Percentiles rank a stretch among this genome's conserved stretches.
These are phyloP conservation scores for Melanostigma gelatinosum DNA, from an alignment of 2,113 vertebrate genomes.

Conservation along the genomic window DNA sequence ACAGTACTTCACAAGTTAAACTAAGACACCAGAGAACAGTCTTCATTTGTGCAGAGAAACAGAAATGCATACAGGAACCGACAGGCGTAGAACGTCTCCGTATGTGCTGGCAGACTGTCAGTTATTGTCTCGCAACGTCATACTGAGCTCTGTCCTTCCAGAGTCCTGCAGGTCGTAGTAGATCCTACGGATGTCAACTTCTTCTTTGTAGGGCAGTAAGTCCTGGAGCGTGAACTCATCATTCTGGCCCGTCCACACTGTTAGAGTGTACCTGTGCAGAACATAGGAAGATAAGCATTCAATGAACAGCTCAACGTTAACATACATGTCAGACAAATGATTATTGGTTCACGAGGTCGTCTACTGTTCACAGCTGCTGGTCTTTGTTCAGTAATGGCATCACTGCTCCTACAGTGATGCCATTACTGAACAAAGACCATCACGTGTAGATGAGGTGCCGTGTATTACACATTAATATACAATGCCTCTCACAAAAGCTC, in stretches of 20 bases:
- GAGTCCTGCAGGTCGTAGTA: conserved; percentile 92
- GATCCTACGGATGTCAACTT: conserved; percentile 84
- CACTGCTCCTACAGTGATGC: too few species aligned
- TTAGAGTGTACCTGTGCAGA: conserved; percentile 88
- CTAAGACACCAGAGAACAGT: too few species aligned
- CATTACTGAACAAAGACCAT: too few species aligned
- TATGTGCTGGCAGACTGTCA: neutral
- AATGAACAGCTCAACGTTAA: neutral
- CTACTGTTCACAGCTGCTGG: too few species aligned
- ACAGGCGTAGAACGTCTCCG: neutral
- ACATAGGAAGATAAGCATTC: neutral
- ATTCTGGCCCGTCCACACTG: conserved; percentile 89
- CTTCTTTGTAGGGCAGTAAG: conserved; percentile 85
- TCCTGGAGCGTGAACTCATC: conserved; percentile 86
- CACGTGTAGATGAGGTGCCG: too few species aligned
- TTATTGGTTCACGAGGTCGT: too few species aligned
- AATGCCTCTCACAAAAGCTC: too few species aligned
- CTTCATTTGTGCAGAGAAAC: too few species aligned
- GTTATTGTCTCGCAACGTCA: neutral
- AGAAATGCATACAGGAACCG: neutral
- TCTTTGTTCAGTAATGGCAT: too few species aligned
- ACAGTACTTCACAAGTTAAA: too few species aligned
- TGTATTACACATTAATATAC: too few species aligned
- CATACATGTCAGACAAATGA: neutral
- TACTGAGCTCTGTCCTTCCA: conserved; percentile 78